phyloP scores from a whole-genome alignment of 1,140 invertebrate genomes.

The Arion vulgaris region DNA sequence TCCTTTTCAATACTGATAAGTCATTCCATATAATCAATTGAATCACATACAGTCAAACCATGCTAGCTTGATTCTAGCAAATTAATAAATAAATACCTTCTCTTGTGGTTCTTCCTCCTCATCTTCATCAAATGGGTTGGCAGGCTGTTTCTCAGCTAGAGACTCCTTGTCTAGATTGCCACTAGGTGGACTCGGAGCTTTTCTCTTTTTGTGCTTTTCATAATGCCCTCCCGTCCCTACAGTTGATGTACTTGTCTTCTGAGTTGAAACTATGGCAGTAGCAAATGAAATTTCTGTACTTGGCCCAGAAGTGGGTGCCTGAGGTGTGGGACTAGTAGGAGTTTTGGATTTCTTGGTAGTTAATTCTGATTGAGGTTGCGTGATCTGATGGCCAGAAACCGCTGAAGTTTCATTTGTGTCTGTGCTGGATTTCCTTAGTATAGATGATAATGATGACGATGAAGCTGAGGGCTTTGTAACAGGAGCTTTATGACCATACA shows the following conservation, averaged over 20 bases:
- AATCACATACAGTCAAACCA: too few relatives aligned
- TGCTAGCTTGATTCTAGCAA: too few relatives aligned
- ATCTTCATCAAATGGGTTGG: constrained; percentile 89
- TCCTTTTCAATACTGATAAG: neutral
- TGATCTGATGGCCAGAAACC: neutral
- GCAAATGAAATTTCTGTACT: neutral
- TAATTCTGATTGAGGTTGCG: neutral
- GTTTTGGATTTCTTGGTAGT: neutral
- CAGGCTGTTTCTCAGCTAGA: constrained; percentile 82
- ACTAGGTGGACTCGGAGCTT: constrained; percentile 42
- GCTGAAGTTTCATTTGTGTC: neutral
- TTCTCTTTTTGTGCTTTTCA: constrained; percentile 42
- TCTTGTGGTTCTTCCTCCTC: constrained; percentile 76
- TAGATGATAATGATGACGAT: constrained; percentile 13
- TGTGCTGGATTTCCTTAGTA: neutral
- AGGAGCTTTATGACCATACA: constrained; percentile 78
- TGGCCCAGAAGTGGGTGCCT: neutral
- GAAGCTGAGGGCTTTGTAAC: constrained; percentile 25
- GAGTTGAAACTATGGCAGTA: neutral
- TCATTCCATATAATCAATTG: neutral
- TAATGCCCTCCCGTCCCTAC: constrained; percentile 20
- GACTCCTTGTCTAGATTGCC: neutral
- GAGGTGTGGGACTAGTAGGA: neutral
- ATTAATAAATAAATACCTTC: neutral
- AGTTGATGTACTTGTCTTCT: neutral